Base-by-base conservation (phyloP, 2,888 invertebrate species). In the Mythimna loreyi region DNA sequence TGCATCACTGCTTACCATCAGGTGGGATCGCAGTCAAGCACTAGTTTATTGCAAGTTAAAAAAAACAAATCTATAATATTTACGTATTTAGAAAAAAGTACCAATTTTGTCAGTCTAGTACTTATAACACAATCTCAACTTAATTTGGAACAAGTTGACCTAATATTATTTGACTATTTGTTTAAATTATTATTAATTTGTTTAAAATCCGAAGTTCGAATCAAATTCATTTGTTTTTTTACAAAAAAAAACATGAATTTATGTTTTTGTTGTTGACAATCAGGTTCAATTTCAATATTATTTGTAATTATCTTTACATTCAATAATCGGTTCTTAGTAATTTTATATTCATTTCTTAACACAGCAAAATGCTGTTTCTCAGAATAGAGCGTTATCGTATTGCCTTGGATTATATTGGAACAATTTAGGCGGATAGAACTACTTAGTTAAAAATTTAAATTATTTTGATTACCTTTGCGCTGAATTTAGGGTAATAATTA, bases 331-430 rank as follows among this genome's bases (percentile, higher is more conserved):
- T 65, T 79, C 50, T 61, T 16, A 50, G 57, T 60, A 43, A 56
- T 66, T 40, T 78, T 21, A 55, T 33, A 16, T 55, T 59, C 36
- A 59, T 25, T 28, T 19, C 25, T 62, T 58, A 57, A 73, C 74
- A 81, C 72, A 80, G 2, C 11, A 33, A 53, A 61, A 73, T n/a
- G 36, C n/a, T 49, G 33, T 66, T 79, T 79, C 80, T 61, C 21
- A 57, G 80, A 66, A 75, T 21, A 49, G 9, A 49, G 23, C 21
- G 49, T 79, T 66, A 75, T 73, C 79, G 23, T 53, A 79, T 65
- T 53, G 47, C 75, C 66, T 79, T 66, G 49, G 23, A 45, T 28
- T 28, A 28, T 73, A 78, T 59, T 50, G 36, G 7, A 43, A 56
- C 16, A 55, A 40, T 58, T 64, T 23, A 43, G 16, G 6, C 19